Base-by-base conservation (phyloP, 2,888 invertebrate genomes). In the Rambutsinella grinnellia region DNA sequence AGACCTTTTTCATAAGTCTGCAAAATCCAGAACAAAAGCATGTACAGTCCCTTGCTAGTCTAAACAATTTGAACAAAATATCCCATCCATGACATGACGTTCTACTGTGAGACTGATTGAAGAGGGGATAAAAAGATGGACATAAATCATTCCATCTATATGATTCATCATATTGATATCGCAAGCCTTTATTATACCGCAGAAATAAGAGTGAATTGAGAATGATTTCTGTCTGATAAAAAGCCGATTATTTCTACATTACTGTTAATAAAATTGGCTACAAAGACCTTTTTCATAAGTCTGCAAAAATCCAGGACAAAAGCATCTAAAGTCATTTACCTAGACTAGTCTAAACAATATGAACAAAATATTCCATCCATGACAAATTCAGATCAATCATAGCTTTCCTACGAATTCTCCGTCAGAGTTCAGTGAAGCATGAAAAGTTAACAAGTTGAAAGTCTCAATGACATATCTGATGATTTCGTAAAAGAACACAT, bases 321-420 rank as follows among this genome's bases (percentile, higher is more conserved):
- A n/a, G 23, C 10, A n/a, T n/a, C 28, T 57, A 51, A 36, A 47
- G 10, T 56, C 58, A 46, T 51, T 51, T 36, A 68, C 60, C 60
- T 49, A 13, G 51, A 68, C 53, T 28, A 23, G 15, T 56, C 19
- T 46, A 47, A 56, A 56, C 56, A 17, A 36, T 24, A 56, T 8
- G 27, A 24, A 17, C 26, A 51, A 23, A 2, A n/a, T 27, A 28
- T 28, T 13, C n/a, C 36, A 68, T 57, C 68, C 60, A 68, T 60
- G 67, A 66, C 66, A 67, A 58, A n/a, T n/a, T n/a, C n/a, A 67
- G 67, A 68, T 68, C 60, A 60, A 68, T 68, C 60, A 60, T 68
- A 26, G 53, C 53, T 68, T 68, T 68, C 67, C 53, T 68, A 53
- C 60, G 60, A 60, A 60, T 60, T 68, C 60, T 68, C 68, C 68